phyloP scores from a whole-genome alignment of 2,113 vertebrate species.

The Cacatua alba region DNA sequence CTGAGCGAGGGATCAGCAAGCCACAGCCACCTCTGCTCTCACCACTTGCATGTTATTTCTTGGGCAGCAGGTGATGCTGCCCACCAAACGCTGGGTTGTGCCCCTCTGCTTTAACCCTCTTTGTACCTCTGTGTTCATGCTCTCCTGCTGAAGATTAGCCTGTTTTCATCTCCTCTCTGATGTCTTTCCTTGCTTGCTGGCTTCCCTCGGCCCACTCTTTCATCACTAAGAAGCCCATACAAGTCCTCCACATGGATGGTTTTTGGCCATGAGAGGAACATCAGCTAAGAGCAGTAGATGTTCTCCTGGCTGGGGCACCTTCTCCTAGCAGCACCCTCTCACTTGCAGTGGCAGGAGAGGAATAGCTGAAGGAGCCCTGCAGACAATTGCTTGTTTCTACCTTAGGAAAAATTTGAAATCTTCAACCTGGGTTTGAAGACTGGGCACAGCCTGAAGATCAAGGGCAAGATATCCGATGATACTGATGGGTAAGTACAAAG shows the following conservation, averaged over 20 bases:
- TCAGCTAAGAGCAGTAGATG: not conserved
- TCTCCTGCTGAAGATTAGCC: not conserved
- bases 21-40: not conserved
- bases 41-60: not conserved
- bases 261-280: not conserved
- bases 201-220: not conserved
- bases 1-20: not conserved
- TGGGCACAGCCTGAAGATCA: conserved; percentile 82
- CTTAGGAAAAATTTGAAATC: conserved; percentile 76
- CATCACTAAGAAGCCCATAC: not conserved
- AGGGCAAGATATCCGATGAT: conserved; percentile 74
- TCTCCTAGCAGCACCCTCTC: not conserved
- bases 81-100: not conserved
- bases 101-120: not conserved
- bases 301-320: not conserved
- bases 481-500: conserved; percentile 68
- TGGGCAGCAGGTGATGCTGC: not conserved
- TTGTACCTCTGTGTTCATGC: not conserved
- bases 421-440: conserved; percentile 74
- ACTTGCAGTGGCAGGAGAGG: not conserved
- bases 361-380: not conserved
- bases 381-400: not conserved
- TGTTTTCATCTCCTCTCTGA: not conserved
- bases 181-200: not conserved
- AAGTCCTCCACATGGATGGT: not conserved